Percentiles rank a stretch among this genome's conserved stretches.
Conservation (phyloP, 2,113 vertebrate genomes). For the Nothoprocta pentlandii region DNA sequence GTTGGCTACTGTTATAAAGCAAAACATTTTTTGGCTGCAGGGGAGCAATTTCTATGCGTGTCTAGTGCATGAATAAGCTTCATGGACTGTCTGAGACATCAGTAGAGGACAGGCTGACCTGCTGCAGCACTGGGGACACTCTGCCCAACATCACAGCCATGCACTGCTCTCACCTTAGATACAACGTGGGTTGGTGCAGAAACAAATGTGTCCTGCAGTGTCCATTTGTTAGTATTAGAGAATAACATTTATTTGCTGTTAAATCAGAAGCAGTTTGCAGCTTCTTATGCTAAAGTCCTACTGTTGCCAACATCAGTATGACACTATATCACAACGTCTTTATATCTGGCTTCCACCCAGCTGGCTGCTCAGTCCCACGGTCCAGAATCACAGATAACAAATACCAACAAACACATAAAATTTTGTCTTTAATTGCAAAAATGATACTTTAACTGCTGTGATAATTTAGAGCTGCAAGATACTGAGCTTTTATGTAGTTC, state of each 20-base stretch:
- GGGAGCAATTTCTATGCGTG: fast-evolving
- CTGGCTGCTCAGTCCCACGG: not conserved
- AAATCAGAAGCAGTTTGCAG: not conserved
- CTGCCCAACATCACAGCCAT: not conserved
- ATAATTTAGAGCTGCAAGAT: too few relatives aligned
- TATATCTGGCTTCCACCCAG: not conserved
- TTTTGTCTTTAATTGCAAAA: not conserved
- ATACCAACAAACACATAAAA: not conserved
- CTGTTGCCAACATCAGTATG: not conserved
- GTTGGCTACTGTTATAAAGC: not conserved
- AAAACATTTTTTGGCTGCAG: not conserved
- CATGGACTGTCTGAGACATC: not conserved
- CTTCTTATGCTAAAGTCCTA: not conserved
- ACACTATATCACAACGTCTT: not conserved
- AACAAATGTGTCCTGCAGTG: not conserved
- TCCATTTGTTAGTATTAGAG: not conserved
- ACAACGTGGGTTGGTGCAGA: not conserved
- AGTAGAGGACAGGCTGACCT: not conserved
- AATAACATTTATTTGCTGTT: not conserved
- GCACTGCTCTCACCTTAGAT: not conserved
- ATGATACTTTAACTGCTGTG: not conserved
- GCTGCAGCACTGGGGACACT: not conserved
- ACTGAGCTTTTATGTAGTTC: too few relatives aligned
- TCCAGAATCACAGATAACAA: not conserved
- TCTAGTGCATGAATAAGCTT: not conserved